Conservation (phyloP, 2,113 vertebrate species). For the Phrynosoma blainvillii region DNA sequence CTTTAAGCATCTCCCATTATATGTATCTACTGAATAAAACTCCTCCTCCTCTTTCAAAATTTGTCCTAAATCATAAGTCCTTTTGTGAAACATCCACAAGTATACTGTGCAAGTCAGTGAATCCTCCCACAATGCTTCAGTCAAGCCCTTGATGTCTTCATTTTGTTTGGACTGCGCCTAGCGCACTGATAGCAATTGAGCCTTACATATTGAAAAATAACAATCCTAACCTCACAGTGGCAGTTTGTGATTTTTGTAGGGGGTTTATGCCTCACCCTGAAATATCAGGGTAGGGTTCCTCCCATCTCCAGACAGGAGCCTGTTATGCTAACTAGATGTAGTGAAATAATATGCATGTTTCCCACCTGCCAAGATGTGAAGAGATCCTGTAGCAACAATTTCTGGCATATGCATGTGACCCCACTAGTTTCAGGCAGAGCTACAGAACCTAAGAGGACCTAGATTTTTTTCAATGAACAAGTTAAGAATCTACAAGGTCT, state of each 20-base stretch:
- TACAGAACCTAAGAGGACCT: neutral
- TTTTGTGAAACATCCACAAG: neutral
- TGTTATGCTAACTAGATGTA: too few species aligned
- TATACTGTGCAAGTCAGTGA: neutral
- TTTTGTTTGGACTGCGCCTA: neutral
- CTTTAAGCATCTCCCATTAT: neutral
- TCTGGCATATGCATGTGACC: neutral
- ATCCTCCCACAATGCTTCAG: neutral
- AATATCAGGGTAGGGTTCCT: too few species aligned
- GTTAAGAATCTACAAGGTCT: neutral
- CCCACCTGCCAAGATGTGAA: neutral
- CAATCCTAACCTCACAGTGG: neutral
- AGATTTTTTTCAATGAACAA: neutral
- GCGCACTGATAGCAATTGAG: neutral
- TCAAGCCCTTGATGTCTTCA: neutral
- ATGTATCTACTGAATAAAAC: neutral
- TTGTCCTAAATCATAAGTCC: neutral
- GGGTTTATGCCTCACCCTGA: too few species aligned
- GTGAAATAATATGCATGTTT: neutral
- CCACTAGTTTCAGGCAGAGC: neutral
- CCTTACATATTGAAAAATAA: neutral
- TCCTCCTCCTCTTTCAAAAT: neutral
- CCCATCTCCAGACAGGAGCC: too few species aligned
- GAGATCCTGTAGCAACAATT: neutral
- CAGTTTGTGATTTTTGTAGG: neutral